Conservation (phyloP, 1,140 invertebrate genomes). For the Ceratina calcarata region DNA sequence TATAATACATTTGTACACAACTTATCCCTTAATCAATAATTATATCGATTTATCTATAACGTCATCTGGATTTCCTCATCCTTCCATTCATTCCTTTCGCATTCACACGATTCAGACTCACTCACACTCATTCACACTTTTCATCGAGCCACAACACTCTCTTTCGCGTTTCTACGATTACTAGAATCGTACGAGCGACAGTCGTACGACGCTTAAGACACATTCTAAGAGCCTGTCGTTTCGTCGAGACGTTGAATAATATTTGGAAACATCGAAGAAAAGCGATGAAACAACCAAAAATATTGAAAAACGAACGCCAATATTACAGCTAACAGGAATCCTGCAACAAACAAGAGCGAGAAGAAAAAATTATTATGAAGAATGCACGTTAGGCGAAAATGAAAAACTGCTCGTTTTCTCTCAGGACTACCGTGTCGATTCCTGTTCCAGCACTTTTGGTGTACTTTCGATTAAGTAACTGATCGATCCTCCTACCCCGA, state of each 20-base stretch:
- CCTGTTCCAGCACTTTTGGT: conserved; percentile 43
- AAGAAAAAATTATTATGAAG: neutral
- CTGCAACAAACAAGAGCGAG: neutral
- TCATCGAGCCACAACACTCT: neutral
- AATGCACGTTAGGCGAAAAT: too few relatives aligned
- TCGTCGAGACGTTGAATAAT: conserved; percentile 46
- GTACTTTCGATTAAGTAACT: conserved; percentile 45
- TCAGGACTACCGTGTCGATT: conserved; percentile 22
- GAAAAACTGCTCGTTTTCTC: neutral
- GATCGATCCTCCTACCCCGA: conserved; percentile 6
- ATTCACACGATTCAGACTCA: conserved; percentile 17
- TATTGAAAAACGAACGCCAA: too few relatives aligned
- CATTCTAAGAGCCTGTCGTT: conserved; percentile 47
- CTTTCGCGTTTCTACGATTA: conserved; percentile 17
- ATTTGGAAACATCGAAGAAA: conserved; percentile 8
- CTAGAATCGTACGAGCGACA: conserved; percentile 18
- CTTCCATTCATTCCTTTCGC: conserved; percentile 16
- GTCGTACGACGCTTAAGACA: conserved; percentile 54
- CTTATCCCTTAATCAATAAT: conserved; percentile 75
- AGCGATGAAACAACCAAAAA: neutral
- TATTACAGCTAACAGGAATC: too few relatives aligned
- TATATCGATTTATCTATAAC: conserved; percentile 69
- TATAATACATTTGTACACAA: conserved; percentile 78
- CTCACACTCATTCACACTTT: neutral
- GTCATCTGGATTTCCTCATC: conserved; percentile 46